Base-by-base conservation (phyloP, 1,140 invertebrate genomes). In the Kradibia gibbosae region DNA sequence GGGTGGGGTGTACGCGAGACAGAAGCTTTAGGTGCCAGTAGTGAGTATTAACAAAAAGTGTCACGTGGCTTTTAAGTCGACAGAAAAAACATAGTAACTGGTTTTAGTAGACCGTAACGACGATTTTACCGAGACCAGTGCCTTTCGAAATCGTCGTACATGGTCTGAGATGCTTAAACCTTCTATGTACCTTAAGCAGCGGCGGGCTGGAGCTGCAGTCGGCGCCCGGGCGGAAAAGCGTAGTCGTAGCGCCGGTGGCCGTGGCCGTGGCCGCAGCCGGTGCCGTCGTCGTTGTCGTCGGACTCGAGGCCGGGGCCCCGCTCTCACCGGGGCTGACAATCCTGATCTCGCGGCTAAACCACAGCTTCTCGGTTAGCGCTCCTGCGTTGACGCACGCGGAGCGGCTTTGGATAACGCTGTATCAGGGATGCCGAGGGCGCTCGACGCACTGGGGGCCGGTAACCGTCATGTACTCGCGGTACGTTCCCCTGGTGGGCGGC, bases 321-420 rank as follows among this genome's bases (percentile, higher is more conserved):
- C 85, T 88, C 86, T 87, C 88, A 85, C 89, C 88, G 89, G 89
- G 89, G 89, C 88, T 90, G 87, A 90, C 89, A 91, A 91, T 91
- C 89, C 90, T 91, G 90, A 89, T 90, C 88, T 89, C 89, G 89
- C 90, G 89, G 78, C 87, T 90, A 88, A 90, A 90, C 90, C 90
- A 90, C 90, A 91, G 89, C 70, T 89, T 91, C 91, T 83, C 82
- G 86, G 87, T 86, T 85, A 34, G 76, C 57, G 73, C 53, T 36
- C 89, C 87, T 88, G 87, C 83, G 73, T 83, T 83, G 84, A 89
- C 88, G 88, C 86, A 88, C 84, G 84, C 82, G 76, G 84, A 72
- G 85, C 57, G 82, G 62, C 62, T 67, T 36, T 36, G 62, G 20
- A 34, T 67, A 11, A 4, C 11, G 60, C 25, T 22, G 60, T 48